These are phyloP conservation scores for Siniperca chuatsi DNA, from an alignment of 2,113 vertebrate species.

Conservation along the genomic window DNA sequence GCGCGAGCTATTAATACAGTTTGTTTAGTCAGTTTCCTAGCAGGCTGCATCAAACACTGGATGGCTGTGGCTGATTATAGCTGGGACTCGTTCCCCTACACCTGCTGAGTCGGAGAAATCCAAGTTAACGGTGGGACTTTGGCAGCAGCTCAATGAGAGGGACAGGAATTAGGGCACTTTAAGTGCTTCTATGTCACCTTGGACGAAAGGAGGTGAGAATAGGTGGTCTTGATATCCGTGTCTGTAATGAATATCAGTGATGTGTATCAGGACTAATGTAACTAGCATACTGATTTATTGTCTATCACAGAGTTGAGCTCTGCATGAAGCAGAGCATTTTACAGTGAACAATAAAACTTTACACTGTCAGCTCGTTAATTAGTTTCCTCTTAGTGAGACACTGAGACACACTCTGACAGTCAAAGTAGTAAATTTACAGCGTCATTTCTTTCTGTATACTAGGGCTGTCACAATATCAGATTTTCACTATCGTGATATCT, in stretches of 20 bases:
- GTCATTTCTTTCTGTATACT: background rate
- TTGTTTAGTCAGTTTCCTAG: constrained; percentile 91
- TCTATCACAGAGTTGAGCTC: constrained; percentile 30
- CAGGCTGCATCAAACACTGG: constrained; percentile 87
- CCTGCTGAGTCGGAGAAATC: constrained; percentile 86
- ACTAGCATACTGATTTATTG: constrained; percentile 50
- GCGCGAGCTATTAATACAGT: constrained; percentile 87
- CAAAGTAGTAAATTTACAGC: background rate
- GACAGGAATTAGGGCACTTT: constrained; percentile 65
- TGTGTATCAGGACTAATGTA: constrained; percentile 42
- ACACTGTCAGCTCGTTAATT: constrained; percentile 17
- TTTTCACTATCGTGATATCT: too few relatives aligned
- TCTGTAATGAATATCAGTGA: constrained; percentile 60
- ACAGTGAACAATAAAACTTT: constrained; percentile 35
- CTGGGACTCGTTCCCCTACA: constrained; percentile 79
- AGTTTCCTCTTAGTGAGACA: constrained; percentile 5
- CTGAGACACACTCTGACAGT: background rate
- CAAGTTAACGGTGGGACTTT: constrained; percentile 79
- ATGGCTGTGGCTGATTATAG: constrained; percentile 85
- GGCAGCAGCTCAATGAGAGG: constrained; percentile 66
- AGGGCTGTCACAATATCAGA: too few relatives aligned
- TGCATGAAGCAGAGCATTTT: constrained; percentile 37
- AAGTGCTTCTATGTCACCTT: constrained; percentile 72
- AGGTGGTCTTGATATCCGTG: constrained; percentile 54
- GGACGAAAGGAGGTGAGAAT: constrained; percentile 72